Evolutionary conservation across 2,888 invertebrate species (phyloP).

Genomic region (Chloromyia formosa): DNA sequence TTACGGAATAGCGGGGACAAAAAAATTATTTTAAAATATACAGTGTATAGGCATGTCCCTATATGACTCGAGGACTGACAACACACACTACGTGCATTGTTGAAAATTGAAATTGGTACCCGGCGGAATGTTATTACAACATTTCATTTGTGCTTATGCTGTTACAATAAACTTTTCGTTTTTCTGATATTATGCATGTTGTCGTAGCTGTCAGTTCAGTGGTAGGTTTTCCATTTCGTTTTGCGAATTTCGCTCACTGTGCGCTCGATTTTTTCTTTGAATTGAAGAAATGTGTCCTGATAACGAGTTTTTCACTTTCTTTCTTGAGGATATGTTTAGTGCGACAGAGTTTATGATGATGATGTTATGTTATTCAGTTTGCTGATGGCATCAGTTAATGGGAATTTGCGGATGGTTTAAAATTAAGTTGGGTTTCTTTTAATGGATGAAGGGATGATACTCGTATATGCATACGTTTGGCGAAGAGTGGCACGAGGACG

Average conservation of each 20-base stretch:
- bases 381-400: slow-evolving; percentile 44
- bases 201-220: not conserved
- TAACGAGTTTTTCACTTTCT: slow-evolving; percentile 38
- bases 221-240: not conserved
- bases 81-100: slow-evolving; percentile 2
- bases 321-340: not conserved
- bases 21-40: too few species aligned
- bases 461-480: too few species aligned
- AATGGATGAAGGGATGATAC: not conserved
- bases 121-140: slow-evolving; percentile 36
- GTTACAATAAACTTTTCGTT: slow-evolving; percentile 1
- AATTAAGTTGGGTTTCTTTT: slow-evolving; percentile 11
- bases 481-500: too few species aligned
- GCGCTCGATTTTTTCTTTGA: not conserved
- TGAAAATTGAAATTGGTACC: slow-evolving; percentile 38
- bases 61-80: too few species aligned
- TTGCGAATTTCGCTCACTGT: not conserved
- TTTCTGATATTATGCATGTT: slow-evolving; percentile 9
- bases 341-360: not conserved
- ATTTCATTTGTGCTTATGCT: not conserved
- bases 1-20: not conserved
- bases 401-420: slow-evolving; percentile 38
- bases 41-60: too few species aligned
- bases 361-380: not conserved
- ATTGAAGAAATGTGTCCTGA: slow-evolving; percentile 23